Conservation (phyloP, 2,797 vertebrate species). For the Furcifer pardalis region DNA sequence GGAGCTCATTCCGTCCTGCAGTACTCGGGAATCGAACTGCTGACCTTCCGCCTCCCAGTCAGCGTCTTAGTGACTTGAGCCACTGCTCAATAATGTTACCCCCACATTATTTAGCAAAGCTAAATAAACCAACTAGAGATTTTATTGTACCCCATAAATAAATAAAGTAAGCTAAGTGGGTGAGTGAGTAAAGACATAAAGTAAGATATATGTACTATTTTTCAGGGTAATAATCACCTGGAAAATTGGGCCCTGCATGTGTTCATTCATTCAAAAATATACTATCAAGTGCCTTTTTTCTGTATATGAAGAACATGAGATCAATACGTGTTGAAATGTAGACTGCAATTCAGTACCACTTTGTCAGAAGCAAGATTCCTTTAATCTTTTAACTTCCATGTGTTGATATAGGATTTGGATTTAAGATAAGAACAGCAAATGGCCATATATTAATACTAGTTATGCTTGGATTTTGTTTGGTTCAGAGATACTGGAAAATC, state of each 20-base stretch:
- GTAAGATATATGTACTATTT: background rate
- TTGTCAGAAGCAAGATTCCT: background rate
- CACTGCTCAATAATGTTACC: no score
- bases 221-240: background rate
- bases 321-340: background rate
- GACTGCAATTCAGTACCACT: background rate
- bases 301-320: background rate
- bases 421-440: background rate
- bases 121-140: background rate
- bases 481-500: conserved; percentile 17
- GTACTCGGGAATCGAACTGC: no score
- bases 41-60: no score
- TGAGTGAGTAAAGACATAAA: no score
- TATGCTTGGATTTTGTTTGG: background rate
- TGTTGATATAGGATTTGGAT: background rate
- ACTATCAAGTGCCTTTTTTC: background rate
- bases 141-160: background rate
- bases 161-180: no score
- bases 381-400: background rate
- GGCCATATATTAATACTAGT: background rate
- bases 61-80: no score
- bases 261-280: background rate
- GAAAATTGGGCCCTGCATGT: background rate
- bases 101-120: background rate
- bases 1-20: no score